phyloP scores from a whole-genome alignment of 2,888 invertebrate species.

The Salticus scenicus region DNA sequence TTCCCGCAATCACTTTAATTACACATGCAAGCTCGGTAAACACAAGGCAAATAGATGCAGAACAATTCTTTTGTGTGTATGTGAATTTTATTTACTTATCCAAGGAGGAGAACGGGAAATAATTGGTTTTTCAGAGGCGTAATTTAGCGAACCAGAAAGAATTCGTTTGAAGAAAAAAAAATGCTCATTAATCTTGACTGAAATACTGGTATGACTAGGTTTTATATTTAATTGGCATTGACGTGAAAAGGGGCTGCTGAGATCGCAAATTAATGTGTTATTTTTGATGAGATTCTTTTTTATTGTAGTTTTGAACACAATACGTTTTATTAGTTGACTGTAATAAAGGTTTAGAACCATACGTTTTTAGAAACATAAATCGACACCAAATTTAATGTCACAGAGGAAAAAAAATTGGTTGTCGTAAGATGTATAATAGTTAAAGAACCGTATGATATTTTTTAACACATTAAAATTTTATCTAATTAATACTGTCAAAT shows the following conservation, averaged over 20 bases:
- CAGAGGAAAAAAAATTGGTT: too few relatives aligned
- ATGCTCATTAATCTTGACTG: conserved; percentile 49
- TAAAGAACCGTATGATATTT: too few relatives aligned
- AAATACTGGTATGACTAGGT: conserved; percentile 42
- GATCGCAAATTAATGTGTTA: conserved; percentile 26
- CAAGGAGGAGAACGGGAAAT: conserved; percentile 37
- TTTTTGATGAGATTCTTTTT: conserved; percentile 18
- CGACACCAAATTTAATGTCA: not conserved
- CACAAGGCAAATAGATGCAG: conserved; percentile 19
- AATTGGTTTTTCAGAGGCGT: conserved; percentile 62
- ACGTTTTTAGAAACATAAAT: not conserved
- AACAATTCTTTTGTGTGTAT: conserved; percentile 30
- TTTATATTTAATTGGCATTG: conserved; percentile 53
- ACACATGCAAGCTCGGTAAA: conserved; percentile 39
- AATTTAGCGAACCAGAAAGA: conserved; percentile 48
- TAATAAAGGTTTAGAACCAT: not conserved
- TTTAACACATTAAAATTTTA: too few relatives aligned
- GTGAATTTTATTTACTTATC: conserved; percentile 52
- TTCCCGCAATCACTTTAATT: conserved; percentile 40
- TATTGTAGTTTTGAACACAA: not conserved
- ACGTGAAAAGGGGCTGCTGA: conserved; percentile 23
- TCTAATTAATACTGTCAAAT: too few relatives aligned
- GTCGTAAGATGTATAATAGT: too few relatives aligned
- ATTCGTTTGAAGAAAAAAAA: conserved; percentile 34
- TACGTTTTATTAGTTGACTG: not conserved